A percentile compares a stretch with the other conserved stretches of the same genome.
These are phyloP conservation scores for Aphrophora alni DNA, from an alignment of 2,888 invertebrate genomes.

Conservation along the genomic window DNA sequence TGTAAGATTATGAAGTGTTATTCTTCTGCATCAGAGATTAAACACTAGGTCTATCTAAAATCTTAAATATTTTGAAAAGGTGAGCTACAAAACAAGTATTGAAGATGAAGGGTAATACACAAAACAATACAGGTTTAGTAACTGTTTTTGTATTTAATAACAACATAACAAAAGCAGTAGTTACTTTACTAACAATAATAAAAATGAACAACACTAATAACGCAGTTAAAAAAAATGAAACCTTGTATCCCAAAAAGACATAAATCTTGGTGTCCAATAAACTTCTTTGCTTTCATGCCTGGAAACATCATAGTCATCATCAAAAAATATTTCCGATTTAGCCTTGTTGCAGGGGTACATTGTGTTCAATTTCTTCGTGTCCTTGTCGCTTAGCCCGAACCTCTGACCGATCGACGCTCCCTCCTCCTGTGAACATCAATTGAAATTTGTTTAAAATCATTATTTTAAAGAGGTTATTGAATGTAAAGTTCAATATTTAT, in stretches of 20 bases:
- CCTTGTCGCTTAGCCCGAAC: conserved; percentile 64
- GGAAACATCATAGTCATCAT: neutral
- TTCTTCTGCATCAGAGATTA: too few species aligned
- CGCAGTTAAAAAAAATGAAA: conserved; percentile 22
- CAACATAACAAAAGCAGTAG: neutral
- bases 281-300: neutral
- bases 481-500: too few species aligned
- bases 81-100: too few species aligned
- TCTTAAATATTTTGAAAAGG: too few species aligned
- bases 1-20: too few species aligned
- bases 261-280: conserved; percentile 20
- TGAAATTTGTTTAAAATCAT: neutral
- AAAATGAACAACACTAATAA: neutral
- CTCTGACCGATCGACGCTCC: conserved; percentile 65
- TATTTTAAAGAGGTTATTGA: neutral
- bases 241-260: conserved; percentile 26
- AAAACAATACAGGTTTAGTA: too few species aligned
- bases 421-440: conserved; percentile 56
- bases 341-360: conserved; percentile 60
- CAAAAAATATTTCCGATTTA: neutral
- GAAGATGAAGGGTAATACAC: too few species aligned
- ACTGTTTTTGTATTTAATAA: conserved; percentile 2
- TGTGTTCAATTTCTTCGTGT: conserved; percentile 63
- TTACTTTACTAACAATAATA: neutral
- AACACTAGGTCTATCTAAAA: too few species aligned